These are phyloP conservation scores for Neoarius graeffei DNA, from an alignment of 2,113 vertebrate species.

Conservation along the genomic window DNA sequence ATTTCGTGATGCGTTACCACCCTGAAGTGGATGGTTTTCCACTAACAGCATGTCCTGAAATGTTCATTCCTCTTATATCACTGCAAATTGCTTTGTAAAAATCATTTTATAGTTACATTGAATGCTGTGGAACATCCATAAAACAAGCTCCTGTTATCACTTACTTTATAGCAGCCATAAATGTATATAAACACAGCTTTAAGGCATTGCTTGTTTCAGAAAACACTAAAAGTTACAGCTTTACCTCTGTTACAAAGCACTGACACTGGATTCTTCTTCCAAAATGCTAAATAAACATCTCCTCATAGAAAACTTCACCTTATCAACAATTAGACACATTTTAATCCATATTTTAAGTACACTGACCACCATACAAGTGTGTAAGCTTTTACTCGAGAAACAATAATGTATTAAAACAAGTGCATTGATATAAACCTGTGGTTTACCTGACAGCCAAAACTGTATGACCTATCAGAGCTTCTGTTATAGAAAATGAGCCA, in stretches of 20 bases:
- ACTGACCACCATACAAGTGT: background rate
- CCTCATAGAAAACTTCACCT: background rate
- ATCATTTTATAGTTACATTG: background rate
- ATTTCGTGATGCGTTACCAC: background rate
- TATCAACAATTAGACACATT: background rate
- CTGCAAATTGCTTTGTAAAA: background rate
- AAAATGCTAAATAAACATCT: background rate
- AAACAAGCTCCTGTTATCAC: background rate
- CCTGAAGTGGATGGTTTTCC: background rate
- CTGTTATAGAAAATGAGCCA: background rate
- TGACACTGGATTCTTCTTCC: background rate
- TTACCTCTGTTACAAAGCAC: background rate
- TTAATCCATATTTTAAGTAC: background rate
- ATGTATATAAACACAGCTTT: background rate
- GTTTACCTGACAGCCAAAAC: background rate
- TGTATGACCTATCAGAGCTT: background rate
- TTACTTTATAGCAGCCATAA: background rate
- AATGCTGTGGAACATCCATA: background rate
- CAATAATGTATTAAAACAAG: background rate
- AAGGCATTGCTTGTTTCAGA: background rate
- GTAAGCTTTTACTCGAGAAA: background rate
- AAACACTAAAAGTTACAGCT: background rate
- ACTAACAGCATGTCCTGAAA: background rate
- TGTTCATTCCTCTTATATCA: background rate
- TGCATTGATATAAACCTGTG: background rate